Evolutionary conservation across 1,140 invertebrate species (phyloP), one percentile per base, ranked within the genome.

Genomic region (Zaprionus davidi): DNA sequence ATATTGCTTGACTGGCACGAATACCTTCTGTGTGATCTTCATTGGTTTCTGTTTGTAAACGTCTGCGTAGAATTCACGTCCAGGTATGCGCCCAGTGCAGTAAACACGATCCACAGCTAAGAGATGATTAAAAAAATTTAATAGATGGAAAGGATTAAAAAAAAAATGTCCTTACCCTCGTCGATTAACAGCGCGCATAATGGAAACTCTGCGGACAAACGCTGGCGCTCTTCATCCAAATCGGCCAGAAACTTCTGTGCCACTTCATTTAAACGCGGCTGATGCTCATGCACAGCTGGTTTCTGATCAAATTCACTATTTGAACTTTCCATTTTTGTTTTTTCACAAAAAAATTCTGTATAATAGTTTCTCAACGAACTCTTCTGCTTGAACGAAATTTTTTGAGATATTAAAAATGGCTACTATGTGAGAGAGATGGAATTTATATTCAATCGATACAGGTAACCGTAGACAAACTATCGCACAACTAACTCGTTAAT

Each of bases 1-100:
- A 93, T 97, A 96, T 92, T 97, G 96, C 72, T 96, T 94, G 15
- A 97, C 96, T 1, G 96, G 96, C 26, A 97, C 96, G 17, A 96
- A 94, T 15, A 97, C 96, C 75, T 96, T 95, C 36, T 97, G 96
- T 67, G 96, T 95, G 22, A 97, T 95, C 93, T 96, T 96, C 79
- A 97, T 96, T 22, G 96, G 96, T 90, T 96, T 96, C 91, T 97
- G 88, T 58, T 91, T 86, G 63, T 92, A 92, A 22, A 92, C 90
- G 67, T 92, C 91, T 4, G 91, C 91, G 57, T 92, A 88, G 41
- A 91, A 90, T 56, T 92, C 91, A 6, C 87, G 84, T 12, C 88
- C 84, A 5, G 91, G 91, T 60, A 92, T 88, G 26, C 91, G 91
- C 6, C 91, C 91, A 38, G 91, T 92, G 31, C 87, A 80, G 51